phyloP scores from a whole-genome alignment of 1,140 invertebrate species.

The Aleiodes sp. region DNA sequence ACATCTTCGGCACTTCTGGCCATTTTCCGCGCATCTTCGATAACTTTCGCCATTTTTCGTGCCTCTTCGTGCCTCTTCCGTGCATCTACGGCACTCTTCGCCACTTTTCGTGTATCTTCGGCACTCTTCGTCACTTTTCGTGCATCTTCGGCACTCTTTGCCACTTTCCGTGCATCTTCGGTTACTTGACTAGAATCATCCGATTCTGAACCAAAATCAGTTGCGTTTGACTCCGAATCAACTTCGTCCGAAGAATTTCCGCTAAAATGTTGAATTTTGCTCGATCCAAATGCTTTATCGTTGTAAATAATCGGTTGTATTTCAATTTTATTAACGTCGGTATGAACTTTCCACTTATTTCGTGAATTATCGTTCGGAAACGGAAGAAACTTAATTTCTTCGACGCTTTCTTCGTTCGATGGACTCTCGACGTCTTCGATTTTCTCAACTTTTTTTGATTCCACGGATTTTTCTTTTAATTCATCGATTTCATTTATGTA shows the following conservation, averaged over 20 bases:
- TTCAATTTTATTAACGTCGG: too few species aligned
- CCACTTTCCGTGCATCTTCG: not conserved
- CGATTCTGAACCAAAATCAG: not conserved
- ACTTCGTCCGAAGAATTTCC: not conserved
- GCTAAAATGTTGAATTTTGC: not conserved
- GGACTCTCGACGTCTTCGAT: not conserved
- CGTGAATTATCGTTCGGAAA: too few species aligned
- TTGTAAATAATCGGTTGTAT: not conserved
- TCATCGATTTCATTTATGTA: constrained; percentile 57
- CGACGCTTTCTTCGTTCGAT: too few species aligned
- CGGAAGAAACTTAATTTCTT: too few species aligned
- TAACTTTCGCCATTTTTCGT: too few species aligned
- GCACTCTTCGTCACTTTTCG: not conserved
- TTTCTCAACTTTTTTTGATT: not conserved
- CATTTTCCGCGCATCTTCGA: not conserved
- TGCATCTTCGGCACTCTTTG: not conserved
- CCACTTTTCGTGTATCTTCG: not conserved
- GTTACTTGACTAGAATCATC: not conserved
- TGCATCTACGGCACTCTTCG: not conserved
- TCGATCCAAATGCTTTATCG: not conserved
- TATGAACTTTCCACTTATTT: too few species aligned
- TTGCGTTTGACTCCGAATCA: not conserved
- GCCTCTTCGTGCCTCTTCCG: not conserved
- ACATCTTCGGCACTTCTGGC: not conserved
- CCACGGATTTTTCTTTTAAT: constrained; percentile 53